Evolutionary conservation across 2,113 vertebrate genomes (phyloP), one percentile per base, ranked within the genome.

Genomic region (Sturnus vulgaris): DNA sequence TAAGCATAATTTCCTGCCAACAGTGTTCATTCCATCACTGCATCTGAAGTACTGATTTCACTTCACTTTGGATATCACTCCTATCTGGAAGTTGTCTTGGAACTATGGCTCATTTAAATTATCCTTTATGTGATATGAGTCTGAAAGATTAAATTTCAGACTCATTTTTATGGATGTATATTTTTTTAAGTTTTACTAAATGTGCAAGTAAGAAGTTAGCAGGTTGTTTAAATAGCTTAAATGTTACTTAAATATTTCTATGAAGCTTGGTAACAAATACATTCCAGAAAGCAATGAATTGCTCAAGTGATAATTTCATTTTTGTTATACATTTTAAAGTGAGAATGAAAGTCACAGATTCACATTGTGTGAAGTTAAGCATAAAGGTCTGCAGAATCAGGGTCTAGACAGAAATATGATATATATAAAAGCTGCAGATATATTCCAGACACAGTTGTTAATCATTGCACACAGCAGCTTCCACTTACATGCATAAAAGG

Each of bases 381-480:
- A 55, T 57, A 78, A 88, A 80, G 88, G 75, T 93, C 92, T 96
- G 75, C 75, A 94, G 85, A 85, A 83, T 40, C 55, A 86, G 75
- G 55, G 71, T 82, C 47, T 76, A 86, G 79, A 66, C 76, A 92
- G 75, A 92, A 76, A 82, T 63, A 35, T 0, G 24, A 59, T 61
- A 44, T 12, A 25, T 76, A 57, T 65, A 86, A 92, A 92, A 92
- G 75, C 76, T 68, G 18, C 66, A 85, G 80, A 55, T 89, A 63
- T 37, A 61, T 77, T 91, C 47, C 84, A 59, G 82, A 69, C 50
- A 63, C 72, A 52, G 94, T 77, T 93, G 66, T 53, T 90, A 86
- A 92, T 94, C 24, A 6, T 75, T 79, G 64, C 46, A 92, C 49
- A 35, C 57, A 64, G 86, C 56, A 75, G 49, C 37, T 82, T 82